A percentile compares a stretch with the other conserved stretches of the same genome.
These are phyloP conservation scores for Synaphobranchus kaupii DNA, from an alignment of 2,797 vertebrate species.

Conservation along the genomic window DNA sequence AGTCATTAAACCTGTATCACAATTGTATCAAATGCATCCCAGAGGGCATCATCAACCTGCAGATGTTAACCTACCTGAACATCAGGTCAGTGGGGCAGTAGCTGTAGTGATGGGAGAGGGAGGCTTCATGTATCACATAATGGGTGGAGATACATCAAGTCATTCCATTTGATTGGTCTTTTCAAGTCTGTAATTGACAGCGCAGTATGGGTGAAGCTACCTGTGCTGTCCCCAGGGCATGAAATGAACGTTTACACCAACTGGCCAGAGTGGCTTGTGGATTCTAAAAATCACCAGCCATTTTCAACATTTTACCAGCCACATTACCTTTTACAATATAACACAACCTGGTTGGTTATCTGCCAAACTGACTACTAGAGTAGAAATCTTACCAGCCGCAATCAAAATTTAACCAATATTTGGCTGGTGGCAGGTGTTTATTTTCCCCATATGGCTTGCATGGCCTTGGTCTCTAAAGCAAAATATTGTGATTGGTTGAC, in stretches of 20 bases:
- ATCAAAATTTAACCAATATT: too few species aligned
- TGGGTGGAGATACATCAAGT: not conserved
- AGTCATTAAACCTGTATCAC: constrained; percentile 96
- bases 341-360: too few species aligned
- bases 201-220: not conserved
- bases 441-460: too few species aligned
- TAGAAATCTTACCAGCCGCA: too few species aligned
- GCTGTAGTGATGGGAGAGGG: not conserved
- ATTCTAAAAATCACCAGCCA: too few species aligned
- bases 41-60: constrained; percentile 94
- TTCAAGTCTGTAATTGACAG: not conserved
- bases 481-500: not conserved
- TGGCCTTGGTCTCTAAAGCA: not conserved
- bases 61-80: constrained; percentile 95
- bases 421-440: too few species aligned
- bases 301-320: too few species aligned
- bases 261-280: too few species aligned
- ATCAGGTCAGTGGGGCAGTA: constrained; percentile 75
- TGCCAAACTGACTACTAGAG: too few species aligned
- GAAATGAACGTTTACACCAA: too few species aligned
- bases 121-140: not conserved
- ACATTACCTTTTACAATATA: too few species aligned
- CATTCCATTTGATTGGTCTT: not conserved
- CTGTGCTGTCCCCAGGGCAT: not conserved
- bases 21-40: constrained; percentile 98